Evolutionary conservation across 2,113 vertebrate genomes (phyloP).

Genomic region (Vanacampus margaritifer): DNA sequence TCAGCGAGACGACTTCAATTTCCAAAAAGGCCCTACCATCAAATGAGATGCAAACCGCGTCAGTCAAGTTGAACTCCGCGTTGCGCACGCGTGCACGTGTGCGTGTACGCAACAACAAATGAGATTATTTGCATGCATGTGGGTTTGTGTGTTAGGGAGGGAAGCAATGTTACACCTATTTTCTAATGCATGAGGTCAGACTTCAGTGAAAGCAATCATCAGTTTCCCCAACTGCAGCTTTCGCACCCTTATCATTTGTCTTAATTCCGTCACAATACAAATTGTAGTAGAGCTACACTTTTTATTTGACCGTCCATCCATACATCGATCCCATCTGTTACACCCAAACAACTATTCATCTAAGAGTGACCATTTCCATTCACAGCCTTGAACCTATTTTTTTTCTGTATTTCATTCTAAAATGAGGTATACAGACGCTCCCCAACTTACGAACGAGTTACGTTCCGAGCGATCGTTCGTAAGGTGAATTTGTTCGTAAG

Average conservation of each 20-base stretch:
- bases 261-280: background rate
- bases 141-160: constrained; percentile 14
- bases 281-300: no score
- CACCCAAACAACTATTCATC: no score
- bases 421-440: no score
- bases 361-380: no score
- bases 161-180: constrained; percentile 20
- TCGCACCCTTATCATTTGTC: background rate
- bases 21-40: constrained; percentile 24
- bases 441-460: no score
- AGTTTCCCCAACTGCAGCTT: constrained; percentile 14
- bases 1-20: constrained; percentile 25
- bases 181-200: constrained; percentile 53
- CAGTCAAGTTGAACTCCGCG: constrained; percentile 7
- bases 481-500: no score
- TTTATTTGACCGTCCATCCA: no score
- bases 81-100: background rate
- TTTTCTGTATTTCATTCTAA: no score
- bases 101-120: constrained; percentile 9
- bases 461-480: no score
- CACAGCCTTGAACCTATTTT: no score
- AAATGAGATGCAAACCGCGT: constrained; percentile 36
- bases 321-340: no score
- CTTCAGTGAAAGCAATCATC: constrained; percentile 37
- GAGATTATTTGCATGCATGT: constrained; percentile 21